phyloP scores from a whole-genome alignment of 2,797 vertebrate species.

The Fundulus diaphanus region DNA sequence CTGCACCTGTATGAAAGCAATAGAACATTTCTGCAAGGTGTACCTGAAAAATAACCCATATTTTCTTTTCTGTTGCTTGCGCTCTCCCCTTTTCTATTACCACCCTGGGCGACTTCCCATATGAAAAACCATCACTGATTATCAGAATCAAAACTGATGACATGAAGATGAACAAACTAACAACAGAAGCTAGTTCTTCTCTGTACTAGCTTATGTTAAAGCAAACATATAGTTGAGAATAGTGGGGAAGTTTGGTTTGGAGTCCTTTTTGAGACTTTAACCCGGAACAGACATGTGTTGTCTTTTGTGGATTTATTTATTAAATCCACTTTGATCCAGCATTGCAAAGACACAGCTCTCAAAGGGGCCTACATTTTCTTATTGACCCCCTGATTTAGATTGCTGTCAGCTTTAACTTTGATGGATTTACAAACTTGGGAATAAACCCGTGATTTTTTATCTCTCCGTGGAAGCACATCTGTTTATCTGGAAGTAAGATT shows the following conservation, averaged over 20 bases:
- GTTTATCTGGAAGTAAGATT: constrained; percentile 7
- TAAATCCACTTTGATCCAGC: background rate
- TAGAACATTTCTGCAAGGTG: background rate
- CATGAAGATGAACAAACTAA: background rate
- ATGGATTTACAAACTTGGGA: background rate
- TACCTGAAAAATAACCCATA: background rate
- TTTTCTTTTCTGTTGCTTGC: background rate
- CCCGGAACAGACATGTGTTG: background rate
- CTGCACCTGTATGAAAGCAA: background rate
- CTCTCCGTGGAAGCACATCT: constrained; percentile 2
- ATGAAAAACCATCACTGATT: background rate
- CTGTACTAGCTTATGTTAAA: background rate
- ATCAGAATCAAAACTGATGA: background rate
- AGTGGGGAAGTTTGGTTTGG: background rate
- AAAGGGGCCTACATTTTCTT: background rate
- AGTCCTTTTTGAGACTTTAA: background rate
- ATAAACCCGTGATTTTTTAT: background rate
- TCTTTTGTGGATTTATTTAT: background rate
- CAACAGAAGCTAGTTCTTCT: background rate
- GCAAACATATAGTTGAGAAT: background rate
- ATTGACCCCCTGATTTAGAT: background rate
- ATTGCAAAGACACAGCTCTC: background rate
- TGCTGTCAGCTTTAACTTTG: background rate
- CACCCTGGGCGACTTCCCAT: background rate
- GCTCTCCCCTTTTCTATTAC: background rate